A percentile compares a stretch with the other conserved stretches of the same genome.
Evolutionary conservation across 2,113 vertebrate species (phyloP).

Genomic region (Phrynocephalus versicolor): DNA sequence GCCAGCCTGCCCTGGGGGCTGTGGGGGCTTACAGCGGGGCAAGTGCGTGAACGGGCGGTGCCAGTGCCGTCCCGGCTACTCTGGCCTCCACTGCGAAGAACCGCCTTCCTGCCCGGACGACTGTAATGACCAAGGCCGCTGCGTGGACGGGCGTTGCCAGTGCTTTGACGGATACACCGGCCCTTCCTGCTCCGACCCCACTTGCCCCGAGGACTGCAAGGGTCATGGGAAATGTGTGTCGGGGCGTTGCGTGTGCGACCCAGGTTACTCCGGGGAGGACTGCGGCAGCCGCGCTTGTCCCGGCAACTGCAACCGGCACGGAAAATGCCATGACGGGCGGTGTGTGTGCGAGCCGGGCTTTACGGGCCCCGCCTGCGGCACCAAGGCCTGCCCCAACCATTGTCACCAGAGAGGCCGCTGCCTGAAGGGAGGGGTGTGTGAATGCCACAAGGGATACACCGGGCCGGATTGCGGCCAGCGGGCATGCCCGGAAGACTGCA

Average conservation of each 20-base stretch:
- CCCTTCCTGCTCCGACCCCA: slow-evolving; percentile 64
- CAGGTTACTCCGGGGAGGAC: slow-evolving; percentile 55
- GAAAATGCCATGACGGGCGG: slow-evolving; percentile 65
- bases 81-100: slow-evolving; percentile 18
- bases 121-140: slow-evolving; percentile 82
- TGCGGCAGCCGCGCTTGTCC: slow-evolving; percentile 39
- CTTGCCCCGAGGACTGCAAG: slow-evolving; percentile 58
- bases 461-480: slow-evolving; percentile 49
- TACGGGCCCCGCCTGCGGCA: slow-evolving; percentile 56
- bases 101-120: slow-evolving; percentile 76
- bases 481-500: slow-evolving; percentile 59
- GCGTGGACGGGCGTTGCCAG: slow-evolving; percentile 73
- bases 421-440: slow-evolving; percentile 4
- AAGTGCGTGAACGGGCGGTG: slow-evolving; percentile 56
- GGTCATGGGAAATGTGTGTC: slow-evolving; percentile 78
- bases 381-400: slow-evolving; percentile 66
- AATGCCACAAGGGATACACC: slow-evolving; percentile 63
- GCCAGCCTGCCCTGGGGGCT: slow-evolving; percentile 29
- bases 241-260: slow-evolving; percentile 69
- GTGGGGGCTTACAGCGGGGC: slow-evolving; percentile 10
- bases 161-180: slow-evolving; percentile 78
- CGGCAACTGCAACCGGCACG: slow-evolving; percentile 72
- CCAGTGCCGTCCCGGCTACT: slow-evolving; percentile 43
- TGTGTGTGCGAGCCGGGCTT: slow-evolving; percentile 67
- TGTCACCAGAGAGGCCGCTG: slow-evolving; percentile 58